phyloP scores from a whole-genome alignment of 2,888 invertebrate species.

The Drosophila emarginata region DNA sequence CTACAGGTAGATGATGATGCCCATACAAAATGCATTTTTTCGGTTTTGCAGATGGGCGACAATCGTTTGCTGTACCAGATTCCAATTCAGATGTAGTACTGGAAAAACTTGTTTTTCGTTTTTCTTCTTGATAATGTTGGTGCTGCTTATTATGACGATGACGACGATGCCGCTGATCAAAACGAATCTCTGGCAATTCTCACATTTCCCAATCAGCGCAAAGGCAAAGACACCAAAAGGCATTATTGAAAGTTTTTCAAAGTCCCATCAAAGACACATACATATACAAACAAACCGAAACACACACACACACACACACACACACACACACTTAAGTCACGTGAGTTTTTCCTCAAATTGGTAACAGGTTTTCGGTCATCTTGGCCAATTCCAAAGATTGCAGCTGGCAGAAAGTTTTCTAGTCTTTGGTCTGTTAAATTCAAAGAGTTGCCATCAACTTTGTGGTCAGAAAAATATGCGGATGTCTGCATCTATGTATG shows the following conservation, averaged over 20 bases:
- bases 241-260: slow-evolving; percentile 64
- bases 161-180: slow-evolving; percentile 40
- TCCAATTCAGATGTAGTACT: slow-evolving; percentile 53
- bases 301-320: slow-evolving; percentile 15
- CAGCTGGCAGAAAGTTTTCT: slow-evolving; percentile 57
- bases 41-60: slow-evolving; percentile 13
- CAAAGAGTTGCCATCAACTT: slow-evolving; percentile 4
- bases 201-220: slow-evolving; percentile 59
- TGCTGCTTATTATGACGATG: slow-evolving; percentile 22
- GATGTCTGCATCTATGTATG: background rate
- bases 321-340: slow-evolving; percentile 24
- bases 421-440: slow-evolving; percentile 21
- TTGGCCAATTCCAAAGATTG: slow-evolving; percentile 62
- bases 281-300: slow-evolving; percentile 21
- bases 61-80: slow-evolving; percentile 44
- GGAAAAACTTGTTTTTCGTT: slow-evolving; percentile 65
- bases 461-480: slow-evolving; percentile 18
- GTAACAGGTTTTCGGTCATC: slow-evolving; percentile 67
- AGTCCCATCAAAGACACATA: slow-evolving; percentile 46
- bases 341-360: slow-evolving; percentile 65
- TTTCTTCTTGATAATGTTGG: slow-evolving; percentile 28
- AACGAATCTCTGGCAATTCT: slow-evolving; percentile 56
- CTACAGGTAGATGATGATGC: background rate
- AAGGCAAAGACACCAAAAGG: slow-evolving; percentile 39
- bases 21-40: background rate